phyloP scores from a whole-genome alignment of 2,797 vertebrate genomes.

The Agapornis canus region DNA sequence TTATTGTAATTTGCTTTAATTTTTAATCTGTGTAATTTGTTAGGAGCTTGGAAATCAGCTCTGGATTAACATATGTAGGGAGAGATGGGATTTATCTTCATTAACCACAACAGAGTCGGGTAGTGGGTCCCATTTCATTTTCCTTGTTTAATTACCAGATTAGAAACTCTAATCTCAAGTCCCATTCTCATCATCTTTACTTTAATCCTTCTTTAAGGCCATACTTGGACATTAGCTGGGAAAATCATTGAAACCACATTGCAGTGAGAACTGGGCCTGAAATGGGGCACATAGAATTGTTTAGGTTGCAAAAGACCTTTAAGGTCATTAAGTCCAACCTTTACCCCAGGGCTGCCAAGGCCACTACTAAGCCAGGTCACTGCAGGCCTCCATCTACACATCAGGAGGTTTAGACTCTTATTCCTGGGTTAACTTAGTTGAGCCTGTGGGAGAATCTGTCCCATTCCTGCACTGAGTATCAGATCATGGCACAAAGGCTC shows the following conservation, averaged over 20 bases:
- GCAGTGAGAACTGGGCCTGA: rapidly evolving
- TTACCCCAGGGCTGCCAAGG: background rate
- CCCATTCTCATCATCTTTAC: background rate
- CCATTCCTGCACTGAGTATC: background rate
- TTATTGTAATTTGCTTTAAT: constrained; percentile 6
- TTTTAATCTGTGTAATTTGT: constrained; percentile 21
- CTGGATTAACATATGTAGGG: background rate
- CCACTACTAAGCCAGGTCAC: background rate
- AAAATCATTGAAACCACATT: background rate
- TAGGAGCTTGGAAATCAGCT: background rate
- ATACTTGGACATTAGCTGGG: background rate
- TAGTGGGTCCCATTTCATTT: background rate
- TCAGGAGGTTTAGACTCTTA: background rate
- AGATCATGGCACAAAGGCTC: background rate
- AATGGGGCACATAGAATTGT: background rate
- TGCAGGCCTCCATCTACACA: background rate
- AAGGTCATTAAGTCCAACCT: background rate
- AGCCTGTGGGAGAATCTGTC: background rate
- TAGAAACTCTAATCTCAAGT: background rate
- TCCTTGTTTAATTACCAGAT: background rate
- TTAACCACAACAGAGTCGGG: background rate
- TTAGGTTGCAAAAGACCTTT: background rate
- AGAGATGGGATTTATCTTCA: constrained; percentile 34
- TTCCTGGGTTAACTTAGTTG: background rate
- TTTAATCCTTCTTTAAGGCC: background rate